phyloP scores from a whole-genome alignment of 2,888 invertebrate genomes.

The Xestia ashworthii region DNA sequence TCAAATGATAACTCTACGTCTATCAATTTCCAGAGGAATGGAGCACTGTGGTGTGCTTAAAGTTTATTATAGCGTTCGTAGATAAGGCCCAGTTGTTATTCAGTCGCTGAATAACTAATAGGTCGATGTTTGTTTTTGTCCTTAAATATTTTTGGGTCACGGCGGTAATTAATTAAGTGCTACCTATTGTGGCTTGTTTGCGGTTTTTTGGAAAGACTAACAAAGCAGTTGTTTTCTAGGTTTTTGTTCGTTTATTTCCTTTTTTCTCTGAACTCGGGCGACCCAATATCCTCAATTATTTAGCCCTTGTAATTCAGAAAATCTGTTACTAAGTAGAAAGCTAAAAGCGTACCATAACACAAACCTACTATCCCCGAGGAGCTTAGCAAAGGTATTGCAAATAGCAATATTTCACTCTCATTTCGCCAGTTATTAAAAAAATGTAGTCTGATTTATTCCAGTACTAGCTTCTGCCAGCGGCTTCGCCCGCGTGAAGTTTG shows the following conservation, averaged over 20 bases:
- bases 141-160: conserved; percentile 64
- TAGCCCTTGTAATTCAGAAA: neutral
- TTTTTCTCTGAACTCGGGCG: neutral
- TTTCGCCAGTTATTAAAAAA: neutral
- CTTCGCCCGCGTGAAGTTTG: no score
- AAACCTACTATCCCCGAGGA: neutral
- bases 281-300: neutral
- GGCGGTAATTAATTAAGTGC: conserved; percentile 56
- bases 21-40: conserved; percentile 89
- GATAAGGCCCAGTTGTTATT: conserved; percentile 83
- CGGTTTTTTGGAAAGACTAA: conserved; percentile 14
- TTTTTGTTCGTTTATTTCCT: neutral
- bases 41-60: conserved; percentile 78
- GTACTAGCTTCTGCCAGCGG: no score
- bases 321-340: neutral
- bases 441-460: neutral
- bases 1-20: conserved; percentile 90
- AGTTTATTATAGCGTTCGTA: conserved; percentile 80
- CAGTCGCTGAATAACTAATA: conserved; percentile 77
- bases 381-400: neutral
- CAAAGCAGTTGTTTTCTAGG: neutral
- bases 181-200: conserved; percentile 17
- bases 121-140: conserved; percentile 66
- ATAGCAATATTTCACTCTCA: neutral
- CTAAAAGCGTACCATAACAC: neutral